Percentiles rank a stretch among this genome's conserved stretches.
Conservation (phyloP, 2,888 invertebrate genomes). For the Crematogaster levior region DNA sequence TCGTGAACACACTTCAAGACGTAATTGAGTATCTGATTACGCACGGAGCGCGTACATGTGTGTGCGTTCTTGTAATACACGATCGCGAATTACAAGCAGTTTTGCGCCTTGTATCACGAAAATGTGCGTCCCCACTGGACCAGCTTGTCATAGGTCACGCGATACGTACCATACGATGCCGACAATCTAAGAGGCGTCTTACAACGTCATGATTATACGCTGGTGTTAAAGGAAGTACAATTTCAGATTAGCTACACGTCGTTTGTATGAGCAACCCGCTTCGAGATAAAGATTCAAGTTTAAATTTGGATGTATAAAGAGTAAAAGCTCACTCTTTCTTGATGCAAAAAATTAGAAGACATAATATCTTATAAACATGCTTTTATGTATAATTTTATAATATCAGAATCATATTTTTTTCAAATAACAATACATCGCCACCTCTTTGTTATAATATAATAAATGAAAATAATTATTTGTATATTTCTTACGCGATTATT, state of each 20-base stretch:
- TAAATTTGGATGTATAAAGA: constrained; percentile 4
- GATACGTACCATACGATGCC: constrained; percentile 33
- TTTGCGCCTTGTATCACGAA: constrained; percentile 43
- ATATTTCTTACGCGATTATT: background rate
- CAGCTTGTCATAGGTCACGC: constrained; percentile 53
- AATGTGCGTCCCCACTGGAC: constrained; percentile 43
- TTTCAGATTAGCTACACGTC: constrained; percentile 45
- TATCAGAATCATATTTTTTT: background rate
- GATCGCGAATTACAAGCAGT: constrained; percentile 29
- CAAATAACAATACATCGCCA: background rate
- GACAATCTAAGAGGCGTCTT: constrained; percentile 23
- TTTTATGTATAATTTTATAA: background rate
- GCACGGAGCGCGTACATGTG: background rate
- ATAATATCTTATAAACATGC: background rate
- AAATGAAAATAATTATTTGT: background rate
- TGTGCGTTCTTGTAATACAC: background rate
- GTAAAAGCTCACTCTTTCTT: background rate
- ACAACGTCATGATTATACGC: constrained; percentile 29
- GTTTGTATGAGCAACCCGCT: background rate
- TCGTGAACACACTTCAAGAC: background rate
- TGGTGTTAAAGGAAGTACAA: constrained; percentile 29
- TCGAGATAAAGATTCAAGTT: constrained; percentile 4
- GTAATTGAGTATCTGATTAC: constrained; percentile 10
- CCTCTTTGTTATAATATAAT: background rate
- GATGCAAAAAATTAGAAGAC: background rate